Conservation (phyloP, 1,140 invertebrate species). For the Archivesica marissinica region DNA sequence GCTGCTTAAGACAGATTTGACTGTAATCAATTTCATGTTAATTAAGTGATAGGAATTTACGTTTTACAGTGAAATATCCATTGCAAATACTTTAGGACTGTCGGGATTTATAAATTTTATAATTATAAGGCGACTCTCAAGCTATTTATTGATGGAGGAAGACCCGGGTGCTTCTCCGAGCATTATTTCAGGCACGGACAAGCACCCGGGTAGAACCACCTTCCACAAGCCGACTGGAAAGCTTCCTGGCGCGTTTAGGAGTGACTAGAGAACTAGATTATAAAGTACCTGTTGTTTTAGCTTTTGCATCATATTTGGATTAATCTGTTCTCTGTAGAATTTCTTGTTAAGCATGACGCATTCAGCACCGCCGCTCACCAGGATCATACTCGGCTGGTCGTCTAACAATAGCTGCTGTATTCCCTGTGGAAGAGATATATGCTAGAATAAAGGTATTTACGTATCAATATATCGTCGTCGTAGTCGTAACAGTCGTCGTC, state of each 20-base stretch:
- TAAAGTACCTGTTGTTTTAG: constrained; percentile 74
- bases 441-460: no score
- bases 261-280: neutral
- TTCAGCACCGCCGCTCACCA: constrained; percentile 79
- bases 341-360: constrained; percentile 75
- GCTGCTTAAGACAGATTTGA: no score
- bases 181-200: no score
- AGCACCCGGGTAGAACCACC: no score
- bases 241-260: neutral
- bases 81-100: neutral
- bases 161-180: no score
- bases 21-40: no score
- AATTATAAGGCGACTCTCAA: neutral
- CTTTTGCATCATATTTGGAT: constrained; percentile 65
- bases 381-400: constrained; percentile 74
- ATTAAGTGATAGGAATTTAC: neutral
- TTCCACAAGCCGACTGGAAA: no score
- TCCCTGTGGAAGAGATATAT: constrained; percentile 65
- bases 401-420: constrained; percentile 70
- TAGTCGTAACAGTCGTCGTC: no score
- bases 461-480: no score
- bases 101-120: neutral
- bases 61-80: no score
- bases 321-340: constrained; percentile 73
- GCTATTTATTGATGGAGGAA: neutral